These are phyloP conservation scores for Pseudotriccus pelzelni DNA, from an alignment of 2,797 vertebrate genomes.

Conservation along the genomic window DNA sequence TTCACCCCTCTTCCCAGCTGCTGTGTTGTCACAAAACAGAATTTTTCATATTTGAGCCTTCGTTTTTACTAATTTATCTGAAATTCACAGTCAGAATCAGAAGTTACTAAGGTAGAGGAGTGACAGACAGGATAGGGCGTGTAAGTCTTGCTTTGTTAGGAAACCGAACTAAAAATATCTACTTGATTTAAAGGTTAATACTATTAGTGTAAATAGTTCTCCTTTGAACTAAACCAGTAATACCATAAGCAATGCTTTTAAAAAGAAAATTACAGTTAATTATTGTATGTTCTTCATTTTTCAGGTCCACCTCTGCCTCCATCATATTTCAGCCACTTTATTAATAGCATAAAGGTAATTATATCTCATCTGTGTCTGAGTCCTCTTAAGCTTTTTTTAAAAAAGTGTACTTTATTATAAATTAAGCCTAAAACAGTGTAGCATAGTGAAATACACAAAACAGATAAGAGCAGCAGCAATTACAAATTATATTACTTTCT, in stretches of 20 bases:
- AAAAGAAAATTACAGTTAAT: constrained; percentile 4
- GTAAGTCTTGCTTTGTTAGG: background rate
- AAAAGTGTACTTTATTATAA: background rate
- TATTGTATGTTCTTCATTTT: constrained; percentile 36
- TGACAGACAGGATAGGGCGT: background rate
- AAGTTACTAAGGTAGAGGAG: background rate
- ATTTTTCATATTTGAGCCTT: background rate
- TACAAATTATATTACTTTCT: background rate
- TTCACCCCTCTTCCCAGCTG: background rate
- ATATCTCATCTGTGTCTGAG: background rate
- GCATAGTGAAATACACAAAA: background rate
- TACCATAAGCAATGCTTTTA: background rate
- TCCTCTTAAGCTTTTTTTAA: background rate
- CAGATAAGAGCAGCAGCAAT: background rate
- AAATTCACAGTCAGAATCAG: background rate
- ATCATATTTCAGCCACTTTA: constrained; percentile 72
- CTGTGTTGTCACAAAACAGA: background rate
- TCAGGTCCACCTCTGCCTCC: constrained; percentile 74
- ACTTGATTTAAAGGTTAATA: constrained; percentile 14
- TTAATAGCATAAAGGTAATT: constrained; percentile 76
- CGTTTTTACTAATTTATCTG: background rate
- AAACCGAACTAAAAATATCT: background rate
- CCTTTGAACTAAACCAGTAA: background rate
- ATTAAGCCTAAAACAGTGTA: background rate
- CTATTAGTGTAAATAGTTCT: background rate